Evolutionary conservation across 1,140 invertebrate species (phyloP).

Genomic region (Andricus grossulariae): DNA sequence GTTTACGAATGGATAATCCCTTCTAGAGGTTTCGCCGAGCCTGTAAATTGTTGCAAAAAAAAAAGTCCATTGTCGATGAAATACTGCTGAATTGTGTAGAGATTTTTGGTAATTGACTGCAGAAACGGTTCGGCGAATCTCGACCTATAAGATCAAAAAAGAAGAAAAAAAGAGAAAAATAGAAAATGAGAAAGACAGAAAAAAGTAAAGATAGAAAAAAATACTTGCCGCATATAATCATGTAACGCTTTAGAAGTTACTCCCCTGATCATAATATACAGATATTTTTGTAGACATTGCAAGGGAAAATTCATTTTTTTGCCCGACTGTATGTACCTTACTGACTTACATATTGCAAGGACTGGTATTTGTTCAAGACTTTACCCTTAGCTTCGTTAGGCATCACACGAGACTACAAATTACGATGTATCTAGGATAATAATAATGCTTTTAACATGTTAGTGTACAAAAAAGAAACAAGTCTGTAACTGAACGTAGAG

Average conservation of each 20-base stretch:
- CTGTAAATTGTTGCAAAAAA: neutral
- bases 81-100: neutral
- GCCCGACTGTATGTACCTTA: conserved; percentile 59
- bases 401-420: conserved; percentile 49
- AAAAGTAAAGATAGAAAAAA: conserved; percentile 45
- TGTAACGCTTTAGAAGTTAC: conserved; percentile 58
- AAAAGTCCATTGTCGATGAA: neutral
- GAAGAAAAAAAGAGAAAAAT: conserved; percentile 13
- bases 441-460: conserved; percentile 67
- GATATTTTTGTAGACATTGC: conserved; percentile 71
- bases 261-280: conserved; percentile 65
- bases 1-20: conserved; percentile 8
- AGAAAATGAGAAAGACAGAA: conserved; percentile 7
- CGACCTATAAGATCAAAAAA: conserved; percentile 10
- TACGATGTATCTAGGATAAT: conserved; percentile 64
- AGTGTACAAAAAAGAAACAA: conserved; percentile 63
- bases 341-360: conserved; percentile 50
- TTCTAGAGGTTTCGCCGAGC: neutral
- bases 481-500: conserved; percentile 43
- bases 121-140: neutral
- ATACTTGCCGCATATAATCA: conserved; percentile 50
- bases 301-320: conserved; percentile 67
- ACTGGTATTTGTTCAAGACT: conserved; percentile 54
- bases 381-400: conserved; percentile 58
- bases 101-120: neutral